phyloP scores from a whole-genome alignment of 2,113 vertebrate species.

The Diphyllodes magnificus region DNA sequence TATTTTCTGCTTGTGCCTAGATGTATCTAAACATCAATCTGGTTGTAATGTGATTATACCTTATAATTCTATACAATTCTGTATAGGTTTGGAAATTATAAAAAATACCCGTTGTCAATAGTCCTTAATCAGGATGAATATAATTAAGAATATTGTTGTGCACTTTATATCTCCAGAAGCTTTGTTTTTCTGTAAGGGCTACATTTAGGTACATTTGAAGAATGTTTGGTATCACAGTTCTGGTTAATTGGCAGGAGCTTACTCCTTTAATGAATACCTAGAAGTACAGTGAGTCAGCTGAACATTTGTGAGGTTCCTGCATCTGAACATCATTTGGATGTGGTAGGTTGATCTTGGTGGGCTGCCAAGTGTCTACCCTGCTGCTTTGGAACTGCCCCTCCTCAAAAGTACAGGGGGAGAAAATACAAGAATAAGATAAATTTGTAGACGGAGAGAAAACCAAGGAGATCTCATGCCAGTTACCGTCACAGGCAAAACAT shows the following conservation, averaged over 20 bases:
- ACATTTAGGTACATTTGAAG: neutral
- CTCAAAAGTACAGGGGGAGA: neutral
- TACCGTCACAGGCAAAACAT: neutral
- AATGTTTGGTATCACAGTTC: neutral
- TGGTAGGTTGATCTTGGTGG: neutral
- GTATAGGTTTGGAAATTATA: neutral
- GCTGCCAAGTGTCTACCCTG: neutral
- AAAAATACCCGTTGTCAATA: neutral
- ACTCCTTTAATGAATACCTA: neutral
- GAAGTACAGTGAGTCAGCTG: neutral
- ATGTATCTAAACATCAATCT: neutral
- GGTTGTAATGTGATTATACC: neutral
- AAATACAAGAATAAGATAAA: neutral
- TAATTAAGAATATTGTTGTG: neutral
- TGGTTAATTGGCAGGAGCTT: neutral
- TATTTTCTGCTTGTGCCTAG: neutral
- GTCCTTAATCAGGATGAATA: neutral
- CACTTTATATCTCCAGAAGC: neutral
- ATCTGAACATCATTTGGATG: neutral
- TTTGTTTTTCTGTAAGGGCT: neutral
- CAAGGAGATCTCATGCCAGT: neutral
- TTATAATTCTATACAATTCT: neutral
- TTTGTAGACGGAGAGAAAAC: neutral
- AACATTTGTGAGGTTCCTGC: neutral
- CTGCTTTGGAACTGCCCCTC: neutral